Conservation (phyloP, 2,797 vertebrate species). For the Spea hammondii region DNA sequence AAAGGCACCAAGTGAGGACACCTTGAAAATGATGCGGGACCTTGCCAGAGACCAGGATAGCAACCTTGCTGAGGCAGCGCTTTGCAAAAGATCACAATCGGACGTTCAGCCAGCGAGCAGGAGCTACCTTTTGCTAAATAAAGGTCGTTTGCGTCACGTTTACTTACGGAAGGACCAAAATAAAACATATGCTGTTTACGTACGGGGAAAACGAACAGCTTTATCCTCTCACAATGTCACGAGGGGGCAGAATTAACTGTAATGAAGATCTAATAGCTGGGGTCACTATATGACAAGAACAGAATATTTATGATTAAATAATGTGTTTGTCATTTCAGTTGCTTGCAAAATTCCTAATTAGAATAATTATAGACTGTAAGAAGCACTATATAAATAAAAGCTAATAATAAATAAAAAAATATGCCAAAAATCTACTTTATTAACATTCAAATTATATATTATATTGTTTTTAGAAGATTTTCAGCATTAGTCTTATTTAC, state of each 20-base stretch:
- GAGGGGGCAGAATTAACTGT: constrained; percentile 16
- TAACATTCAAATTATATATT: no score
- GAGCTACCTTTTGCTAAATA: constrained; percentile 86
- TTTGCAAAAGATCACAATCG: constrained; percentile 95
- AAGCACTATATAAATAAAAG: no score
- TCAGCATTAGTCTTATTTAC: no score
- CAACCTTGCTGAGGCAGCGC: constrained; percentile 97
- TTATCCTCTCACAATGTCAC: constrained; percentile 40
- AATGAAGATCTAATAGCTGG: no score
- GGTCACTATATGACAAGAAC: no score
- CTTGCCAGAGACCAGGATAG: constrained; percentile 87
- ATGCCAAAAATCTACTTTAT: no score
- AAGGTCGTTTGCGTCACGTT: constrained; percentile 79
- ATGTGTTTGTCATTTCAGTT: no score
- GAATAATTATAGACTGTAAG: no score
- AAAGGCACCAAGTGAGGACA: constrained; percentile 95
- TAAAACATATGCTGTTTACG: constrained; percentile 59
- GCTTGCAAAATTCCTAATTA: no score
- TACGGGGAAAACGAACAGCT: constrained; percentile 42
- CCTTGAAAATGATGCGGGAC: constrained; percentile 98
- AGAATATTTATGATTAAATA: no score
- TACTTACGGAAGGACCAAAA: constrained; percentile 56
- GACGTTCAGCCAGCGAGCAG: constrained; percentile 79
- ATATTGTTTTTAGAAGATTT: no score
- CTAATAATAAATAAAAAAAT: no score